A percentile compares a stretch with the other conserved stretches of the same genome.
Evolutionary conservation across 2,113 vertebrate genomes (phyloP).

Genomic region (Lepisosteus osseus): DNA sequence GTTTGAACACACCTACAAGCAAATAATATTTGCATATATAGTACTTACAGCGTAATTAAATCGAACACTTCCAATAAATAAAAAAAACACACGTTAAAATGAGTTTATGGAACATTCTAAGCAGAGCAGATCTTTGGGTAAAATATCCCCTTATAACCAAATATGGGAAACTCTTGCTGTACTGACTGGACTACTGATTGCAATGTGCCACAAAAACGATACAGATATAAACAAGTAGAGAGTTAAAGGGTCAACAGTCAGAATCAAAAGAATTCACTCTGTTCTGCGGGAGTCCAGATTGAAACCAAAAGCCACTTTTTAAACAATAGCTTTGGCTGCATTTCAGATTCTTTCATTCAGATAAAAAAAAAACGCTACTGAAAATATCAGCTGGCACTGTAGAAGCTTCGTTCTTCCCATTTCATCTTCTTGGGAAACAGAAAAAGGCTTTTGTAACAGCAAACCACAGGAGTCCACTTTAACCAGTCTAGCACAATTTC

Average conservation of each 20-base stretch:
- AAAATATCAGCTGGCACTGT: background rate
- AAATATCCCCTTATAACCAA: background rate
- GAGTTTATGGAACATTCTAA: too few species aligned
- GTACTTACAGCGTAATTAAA: too few species aligned
- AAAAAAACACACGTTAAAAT: too few species aligned
- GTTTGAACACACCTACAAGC: too few species aligned
- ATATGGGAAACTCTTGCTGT: background rate
- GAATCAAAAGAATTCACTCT: background rate
- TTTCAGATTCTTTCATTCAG: background rate
- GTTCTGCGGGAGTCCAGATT: background rate
- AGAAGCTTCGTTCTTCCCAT: background rate
- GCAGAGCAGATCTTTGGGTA: too few species aligned
- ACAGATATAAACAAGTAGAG: background rate
- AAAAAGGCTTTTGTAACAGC: conserved; percentile 22
- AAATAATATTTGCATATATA: too few species aligned
- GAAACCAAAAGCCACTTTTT: background rate
- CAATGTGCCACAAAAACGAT: too few species aligned
- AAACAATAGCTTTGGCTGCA: background rate
- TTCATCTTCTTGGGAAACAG: conserved; percentile 23
- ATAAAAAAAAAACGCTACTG: background rate
- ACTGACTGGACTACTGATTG: background rate
- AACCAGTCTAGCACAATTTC: conserved; percentile 5
- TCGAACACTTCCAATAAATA: too few species aligned
- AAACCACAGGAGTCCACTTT: conserved; percentile 17
- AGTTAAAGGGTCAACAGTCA: background rate